Base-by-base conservation (phyloP, 2,113 vertebrate genomes). In the Phyllopteryx taeniolatus region DNA sequence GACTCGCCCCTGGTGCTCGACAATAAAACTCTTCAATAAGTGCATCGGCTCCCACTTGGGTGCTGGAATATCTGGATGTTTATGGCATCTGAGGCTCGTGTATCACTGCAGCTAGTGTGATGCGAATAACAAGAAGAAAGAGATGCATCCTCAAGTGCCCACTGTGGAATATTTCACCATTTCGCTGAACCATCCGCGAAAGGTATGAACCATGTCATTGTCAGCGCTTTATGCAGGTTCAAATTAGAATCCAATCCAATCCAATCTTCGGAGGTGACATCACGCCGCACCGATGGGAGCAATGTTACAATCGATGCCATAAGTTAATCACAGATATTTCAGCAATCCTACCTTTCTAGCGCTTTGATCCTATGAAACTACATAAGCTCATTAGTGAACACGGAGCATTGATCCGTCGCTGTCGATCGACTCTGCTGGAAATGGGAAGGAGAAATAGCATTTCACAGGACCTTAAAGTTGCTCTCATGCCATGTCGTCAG, bases 61-160 rank as follows among this genome's bases (percentile, higher is more conserved):
- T 5, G 39, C 56, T 15, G 73, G 74, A 71, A 74, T 80, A 79
- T 79, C 75, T 54, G 81, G 69, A 67, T 76, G 67, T 54, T 80
- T 77, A 73, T 68, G 76, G 83, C 71, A 82, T 76, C 77, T 54
- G 8, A 22, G 42, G 66, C 63, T 72, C 46, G 54, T n/a, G 62
- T 27, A 15, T 62, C 68, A 33, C 73, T 72, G 35, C 39, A 71
- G 47, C 74, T 47, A 56, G 67, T 56, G 27, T 17, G 75, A 62
- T 11, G 27, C 46, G 56, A 73, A 66, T 44, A 70, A 51, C 60
- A 76, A 78, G 39, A 65, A 19, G 31, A 42, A 19, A 20, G 17
- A 51, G 73, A 71, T 67, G 51, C 11, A 44, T 80, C 70, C 72
- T 68, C 35, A 75, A 73, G 71, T 69, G 62, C 53, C 51, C 46